Percentiles rank a stretch among this genome's conserved stretches.
These are phyloP conservation scores for Liopterus haemorrhoidalis DNA, from an alignment of 2,888 invertebrate species.

Conservation along the genomic window DNA sequence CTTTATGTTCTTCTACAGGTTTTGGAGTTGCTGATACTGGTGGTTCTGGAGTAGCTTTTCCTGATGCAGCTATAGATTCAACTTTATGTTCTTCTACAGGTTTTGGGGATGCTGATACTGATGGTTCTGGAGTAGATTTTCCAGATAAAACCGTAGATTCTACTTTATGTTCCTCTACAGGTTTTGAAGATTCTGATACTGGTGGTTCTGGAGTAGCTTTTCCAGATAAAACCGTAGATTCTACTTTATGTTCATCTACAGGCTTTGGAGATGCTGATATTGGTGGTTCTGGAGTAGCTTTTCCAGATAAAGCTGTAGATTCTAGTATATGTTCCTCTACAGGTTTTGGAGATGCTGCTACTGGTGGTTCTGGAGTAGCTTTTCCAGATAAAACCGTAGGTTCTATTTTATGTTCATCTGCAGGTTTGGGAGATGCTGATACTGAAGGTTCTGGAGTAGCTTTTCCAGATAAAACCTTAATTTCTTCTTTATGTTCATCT, in stretches of 20 bases:
- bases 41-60: slow-evolving; percentile 20
- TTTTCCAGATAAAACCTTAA: slow-evolving; percentile 46
- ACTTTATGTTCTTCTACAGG: neutral
- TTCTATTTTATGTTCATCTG: neutral
- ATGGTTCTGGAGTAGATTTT: slow-evolving; percentile 1
- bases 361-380: slow-evolving; percentile 15
- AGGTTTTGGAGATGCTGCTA: too few species aligned
- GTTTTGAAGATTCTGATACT: too few species aligned
- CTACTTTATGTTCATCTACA: neutral
- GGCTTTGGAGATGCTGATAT: too few species aligned
- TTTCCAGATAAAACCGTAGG: slow-evolving; percentile 4
- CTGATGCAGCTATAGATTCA: slow-evolving; percentile 1
- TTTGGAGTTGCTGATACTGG: neutral
- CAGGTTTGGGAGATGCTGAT: too few species aligned
- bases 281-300: slow-evolving; percentile 47
- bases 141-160: neutral
- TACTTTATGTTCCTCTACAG: slow-evolving; percentile 4
- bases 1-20: neutral
- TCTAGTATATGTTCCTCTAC: neutral
- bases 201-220: slow-evolving; percentile 41
- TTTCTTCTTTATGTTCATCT: slow-evolving; percentile 27
- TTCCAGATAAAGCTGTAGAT: slow-evolving; percentile 45
- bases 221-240: slow-evolving; percentile 44
- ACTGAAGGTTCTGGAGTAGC: slow-evolving; percentile 45
- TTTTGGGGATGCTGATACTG: too few species aligned